Conservation (phyloP, 2,888 invertebrate genomes). For the Myathropa florea region DNA sequence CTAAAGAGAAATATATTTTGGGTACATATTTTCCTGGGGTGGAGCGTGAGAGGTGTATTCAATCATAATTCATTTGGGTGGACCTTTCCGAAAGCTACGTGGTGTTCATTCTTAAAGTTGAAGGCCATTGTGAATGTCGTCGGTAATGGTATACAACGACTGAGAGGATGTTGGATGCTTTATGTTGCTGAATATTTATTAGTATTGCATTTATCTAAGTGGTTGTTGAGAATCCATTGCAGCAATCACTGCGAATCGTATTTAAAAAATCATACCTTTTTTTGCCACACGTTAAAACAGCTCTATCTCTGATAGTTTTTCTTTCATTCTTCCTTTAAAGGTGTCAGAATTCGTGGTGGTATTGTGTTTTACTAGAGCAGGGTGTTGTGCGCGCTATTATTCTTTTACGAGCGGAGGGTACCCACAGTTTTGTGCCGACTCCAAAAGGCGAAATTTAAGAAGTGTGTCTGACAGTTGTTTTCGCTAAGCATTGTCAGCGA, state of each 20-base stretch:
- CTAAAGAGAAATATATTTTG: slow-evolving; percentile 39
- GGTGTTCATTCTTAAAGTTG: neutral
- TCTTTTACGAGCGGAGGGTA: too few relatives aligned
- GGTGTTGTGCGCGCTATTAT: too few relatives aligned
- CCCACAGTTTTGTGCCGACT: too few relatives aligned
- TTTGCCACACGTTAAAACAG: too few relatives aligned
- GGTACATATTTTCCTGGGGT: neutral
- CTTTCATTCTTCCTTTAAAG: too few relatives aligned
- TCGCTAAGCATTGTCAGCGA: too few relatives aligned
- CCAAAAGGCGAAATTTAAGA: too few relatives aligned
- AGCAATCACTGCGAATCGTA: neutral
- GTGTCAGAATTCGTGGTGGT: too few relatives aligned
- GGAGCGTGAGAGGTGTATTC: slow-evolving; percentile 16
- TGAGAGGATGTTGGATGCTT: neutral
- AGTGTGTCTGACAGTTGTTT: too few relatives aligned
- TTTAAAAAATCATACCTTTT: neutral
- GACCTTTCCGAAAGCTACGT: neutral
- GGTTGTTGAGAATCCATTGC: neutral
- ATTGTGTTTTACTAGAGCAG: too few relatives aligned
- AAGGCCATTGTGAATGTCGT: neutral
- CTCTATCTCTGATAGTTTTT: too few relatives aligned
- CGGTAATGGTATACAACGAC: neutral
- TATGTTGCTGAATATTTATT: neutral
- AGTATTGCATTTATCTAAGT: neutral
- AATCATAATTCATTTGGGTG: slow-evolving; percentile 49